Base-by-base conservation (phyloP, 2,888 invertebrate genomes). In the Yponomeuta evonymella region DNA sequence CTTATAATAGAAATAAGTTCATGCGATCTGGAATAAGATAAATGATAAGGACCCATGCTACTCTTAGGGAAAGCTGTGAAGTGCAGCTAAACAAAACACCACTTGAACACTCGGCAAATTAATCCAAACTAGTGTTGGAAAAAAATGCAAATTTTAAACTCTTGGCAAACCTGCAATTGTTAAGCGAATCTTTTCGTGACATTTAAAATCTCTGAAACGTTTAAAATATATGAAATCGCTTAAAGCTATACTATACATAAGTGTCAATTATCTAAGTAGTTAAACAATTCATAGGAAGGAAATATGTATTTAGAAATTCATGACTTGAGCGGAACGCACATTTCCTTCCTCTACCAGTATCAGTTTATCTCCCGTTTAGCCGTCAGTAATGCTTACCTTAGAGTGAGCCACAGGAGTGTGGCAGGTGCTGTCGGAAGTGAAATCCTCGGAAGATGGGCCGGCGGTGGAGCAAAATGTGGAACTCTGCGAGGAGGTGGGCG, bases 341-440 rank as follows among this genome's bases (percentile, higher is more conserved):
- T 43, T 43, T 43, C 43, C 43, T 43, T 43, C 9, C 43, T 43
- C 43, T 5, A 43, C 43, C 8, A 62, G 29, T 63, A 63, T 23
- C n/a, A 23, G 12, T 15, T 62, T 63, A 63, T 12, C 10, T 63
- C 43, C 6, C 43, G 43, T 43, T 3, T 43, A 43, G 51, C 12
- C 51, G 51, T 58, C 15, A 58, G 51, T 58, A 64, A 64, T 67
- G 64, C 48, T 93, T 94, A 97, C 97, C 96, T 97, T 97, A 88
- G 96, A 95, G 75, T 95, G 94, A 74, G 91, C 87, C 51, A 80
- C 79, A 0, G 83, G 73, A 23, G 77, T 70, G 48, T 93, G 93
- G 72, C 85, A 83, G 62, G 94, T 75, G 93, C 93, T 77, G 91
- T 95, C 87, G 87, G 93, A 89, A 67, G 88, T 83, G 77, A 92